Conservation (phyloP, 2,113 vertebrate species). For the Alouatta palliata region DNA sequence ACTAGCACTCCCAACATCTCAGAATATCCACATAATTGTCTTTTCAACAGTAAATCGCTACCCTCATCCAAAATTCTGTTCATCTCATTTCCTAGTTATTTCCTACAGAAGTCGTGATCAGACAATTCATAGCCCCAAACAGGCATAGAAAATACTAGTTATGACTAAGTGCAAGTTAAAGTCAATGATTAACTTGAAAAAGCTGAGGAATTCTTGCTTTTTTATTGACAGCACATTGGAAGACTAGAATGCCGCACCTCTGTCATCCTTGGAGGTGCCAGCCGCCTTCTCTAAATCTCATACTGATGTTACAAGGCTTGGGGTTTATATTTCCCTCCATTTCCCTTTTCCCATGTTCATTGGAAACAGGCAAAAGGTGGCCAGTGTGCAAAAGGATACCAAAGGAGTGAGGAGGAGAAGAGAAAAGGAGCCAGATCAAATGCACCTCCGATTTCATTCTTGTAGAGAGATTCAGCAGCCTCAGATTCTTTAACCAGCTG, state of each 20-base stretch:
- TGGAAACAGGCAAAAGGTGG: background rate
- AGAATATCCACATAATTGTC: background rate
- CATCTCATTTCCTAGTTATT: background rate
- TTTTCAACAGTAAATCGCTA: background rate
- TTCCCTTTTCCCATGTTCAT: background rate
- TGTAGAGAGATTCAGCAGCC: background rate
- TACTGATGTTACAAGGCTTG: background rate
- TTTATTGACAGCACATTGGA: background rate
- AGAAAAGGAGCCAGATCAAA: background rate
- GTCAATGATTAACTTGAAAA: background rate
- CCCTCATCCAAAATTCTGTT: background rate
- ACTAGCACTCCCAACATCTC: background rate
- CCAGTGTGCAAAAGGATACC: background rate
- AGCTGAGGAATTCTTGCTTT: background rate
- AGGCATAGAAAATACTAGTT: background rate
- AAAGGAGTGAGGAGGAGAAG: background rate
- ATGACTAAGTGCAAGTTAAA: background rate
- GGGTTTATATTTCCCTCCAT: background rate
- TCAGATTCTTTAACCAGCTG: background rate
- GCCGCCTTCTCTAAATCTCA: background rate
- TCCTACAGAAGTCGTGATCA: background rate
- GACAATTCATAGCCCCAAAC: background rate
- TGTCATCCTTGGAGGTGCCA: background rate
- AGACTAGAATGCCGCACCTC: background rate
- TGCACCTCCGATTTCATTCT: background rate